A percentile compares a stretch with the other conserved stretches of the same genome.
These are phyloP conservation scores for Malurus alboscapulatus DNA, from an alignment of 2,113 vertebrate species.

Conservation along the genomic window DNA sequence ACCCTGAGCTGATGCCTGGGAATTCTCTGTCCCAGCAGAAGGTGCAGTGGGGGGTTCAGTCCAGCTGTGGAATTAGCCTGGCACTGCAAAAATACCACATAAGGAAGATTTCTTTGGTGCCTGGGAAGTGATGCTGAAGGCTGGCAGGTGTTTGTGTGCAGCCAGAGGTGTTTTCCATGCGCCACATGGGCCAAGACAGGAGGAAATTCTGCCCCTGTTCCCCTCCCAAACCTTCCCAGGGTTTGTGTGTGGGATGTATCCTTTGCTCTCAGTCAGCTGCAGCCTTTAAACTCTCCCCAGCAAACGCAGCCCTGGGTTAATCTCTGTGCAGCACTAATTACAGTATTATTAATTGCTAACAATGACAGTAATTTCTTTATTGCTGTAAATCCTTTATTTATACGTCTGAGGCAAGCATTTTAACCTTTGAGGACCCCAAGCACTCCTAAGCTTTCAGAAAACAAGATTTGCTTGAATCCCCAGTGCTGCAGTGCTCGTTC, in stretches of 20 bases:
- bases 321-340: background rate
- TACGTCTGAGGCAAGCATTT: background rate
- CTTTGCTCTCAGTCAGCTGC: background rate
- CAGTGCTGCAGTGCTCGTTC: background rate
- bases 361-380: background rate
- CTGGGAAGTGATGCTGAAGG: background rate
- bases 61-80: background rate
- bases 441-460: background rate
- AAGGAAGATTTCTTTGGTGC: background rate
- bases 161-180: background rate
- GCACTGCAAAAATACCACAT: background rate
- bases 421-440: background rate
- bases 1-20: background rate
- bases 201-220: background rate
- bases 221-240: accelerated
- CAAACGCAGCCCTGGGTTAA: background rate
- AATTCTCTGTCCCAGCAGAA: background rate
- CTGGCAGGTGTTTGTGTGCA: background rate
- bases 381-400: background rate
- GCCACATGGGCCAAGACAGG: background rate
- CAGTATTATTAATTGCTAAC: background rate
- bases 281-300: background rate
- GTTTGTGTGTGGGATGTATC: background rate
- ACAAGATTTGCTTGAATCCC: background rate
- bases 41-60: background rate